These are phyloP conservation scores for Drosophila persimilis DNA, from an alignment of 1,140 invertebrate species.

Conservation along the genomic window DNA sequence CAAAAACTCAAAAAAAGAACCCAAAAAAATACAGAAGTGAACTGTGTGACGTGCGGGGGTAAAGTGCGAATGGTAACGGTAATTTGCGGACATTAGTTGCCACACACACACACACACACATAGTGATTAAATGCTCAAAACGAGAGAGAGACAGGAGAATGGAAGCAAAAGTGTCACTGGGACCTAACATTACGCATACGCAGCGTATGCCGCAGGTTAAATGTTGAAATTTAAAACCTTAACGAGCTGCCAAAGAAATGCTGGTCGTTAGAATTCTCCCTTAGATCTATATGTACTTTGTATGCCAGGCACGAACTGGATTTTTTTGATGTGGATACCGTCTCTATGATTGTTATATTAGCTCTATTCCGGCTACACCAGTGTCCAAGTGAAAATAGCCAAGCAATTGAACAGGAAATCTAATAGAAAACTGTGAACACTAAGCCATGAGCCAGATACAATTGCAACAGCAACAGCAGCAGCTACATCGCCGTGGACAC, in stretches of 20 bases:
- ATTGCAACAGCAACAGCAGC: constrained; percentile 58
- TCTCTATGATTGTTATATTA: constrained; percentile 56
- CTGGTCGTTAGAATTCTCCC: constrained; percentile 33
- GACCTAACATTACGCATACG: constrained; percentile 60
- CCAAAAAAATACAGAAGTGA: constrained; percentile 18
- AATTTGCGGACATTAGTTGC: constrained; percentile 75
- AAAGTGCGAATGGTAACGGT: constrained; percentile 59
- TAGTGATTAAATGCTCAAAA: constrained; percentile 59
- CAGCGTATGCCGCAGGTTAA: constrained; percentile 53
- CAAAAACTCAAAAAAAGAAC: constrained; percentile 47
- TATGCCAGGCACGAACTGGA: constrained; percentile 34
- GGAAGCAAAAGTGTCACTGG: constrained; percentile 33
- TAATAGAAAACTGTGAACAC: neutral
- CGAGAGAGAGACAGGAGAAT: constrained; percentile 18
- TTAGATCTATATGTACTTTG: constrained; percentile 1
- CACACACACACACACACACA: constrained; percentile 18
- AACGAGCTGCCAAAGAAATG: constrained; percentile 49
- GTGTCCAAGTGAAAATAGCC: too few species aligned
- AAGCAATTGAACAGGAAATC: neutral
- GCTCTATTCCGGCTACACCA: constrained; percentile 13
- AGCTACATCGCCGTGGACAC: constrained; percentile 48
- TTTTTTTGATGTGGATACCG: constrained; percentile 48
- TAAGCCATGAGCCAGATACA: constrained; percentile 62
- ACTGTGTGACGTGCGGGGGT: constrained; percentile 21
- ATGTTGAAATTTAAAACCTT: constrained; percentile 51